Percentiles rank a stretch among this genome's conserved stretches.
Conservation (phyloP, 2,797 vertebrate genomes). For the Tauraco hartlaubi region DNA sequence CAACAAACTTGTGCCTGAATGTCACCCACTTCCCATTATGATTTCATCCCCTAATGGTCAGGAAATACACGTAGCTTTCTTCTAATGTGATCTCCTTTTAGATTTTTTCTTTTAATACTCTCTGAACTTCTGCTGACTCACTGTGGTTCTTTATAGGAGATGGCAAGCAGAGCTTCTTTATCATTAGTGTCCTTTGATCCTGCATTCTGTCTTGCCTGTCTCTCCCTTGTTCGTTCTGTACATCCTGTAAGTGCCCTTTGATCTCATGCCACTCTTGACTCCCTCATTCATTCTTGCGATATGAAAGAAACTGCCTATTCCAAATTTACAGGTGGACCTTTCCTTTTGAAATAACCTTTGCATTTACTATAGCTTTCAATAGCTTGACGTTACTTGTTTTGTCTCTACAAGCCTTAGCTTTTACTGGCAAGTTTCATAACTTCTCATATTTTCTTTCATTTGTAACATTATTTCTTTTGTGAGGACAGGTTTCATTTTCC, state of each 20-base stretch:
- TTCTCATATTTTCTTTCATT: neutral
- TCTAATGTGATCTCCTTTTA: conserved; percentile 23
- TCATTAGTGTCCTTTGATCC: conserved; percentile 52
- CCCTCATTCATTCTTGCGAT: neutral
- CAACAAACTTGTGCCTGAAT: neutral
- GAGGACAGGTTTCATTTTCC: neutral
- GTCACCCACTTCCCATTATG: neutral
- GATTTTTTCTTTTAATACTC: conserved; percentile 1
- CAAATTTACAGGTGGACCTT: neutral
- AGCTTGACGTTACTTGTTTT: neutral
- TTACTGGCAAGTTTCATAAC: neutral
- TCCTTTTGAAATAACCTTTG: neutral
- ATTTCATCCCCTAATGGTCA: neutral
- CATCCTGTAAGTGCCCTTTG: conserved; percentile 36
- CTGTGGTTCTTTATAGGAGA: neutral
- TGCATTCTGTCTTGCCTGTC: neutral
- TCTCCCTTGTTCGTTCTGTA: neutral
- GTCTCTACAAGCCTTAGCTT: neutral
- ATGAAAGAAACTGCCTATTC: neutral
- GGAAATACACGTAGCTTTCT: conserved; percentile 26
- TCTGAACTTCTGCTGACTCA: conserved; percentile 60
- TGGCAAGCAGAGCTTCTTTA: conserved; percentile 29
- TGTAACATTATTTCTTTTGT: neutral
- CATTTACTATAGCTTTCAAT: neutral
- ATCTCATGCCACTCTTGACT: conserved; percentile 26